Base-by-base conservation (phyloP, 2,888 invertebrate genomes). In the Drosophila quinaria region DNA sequence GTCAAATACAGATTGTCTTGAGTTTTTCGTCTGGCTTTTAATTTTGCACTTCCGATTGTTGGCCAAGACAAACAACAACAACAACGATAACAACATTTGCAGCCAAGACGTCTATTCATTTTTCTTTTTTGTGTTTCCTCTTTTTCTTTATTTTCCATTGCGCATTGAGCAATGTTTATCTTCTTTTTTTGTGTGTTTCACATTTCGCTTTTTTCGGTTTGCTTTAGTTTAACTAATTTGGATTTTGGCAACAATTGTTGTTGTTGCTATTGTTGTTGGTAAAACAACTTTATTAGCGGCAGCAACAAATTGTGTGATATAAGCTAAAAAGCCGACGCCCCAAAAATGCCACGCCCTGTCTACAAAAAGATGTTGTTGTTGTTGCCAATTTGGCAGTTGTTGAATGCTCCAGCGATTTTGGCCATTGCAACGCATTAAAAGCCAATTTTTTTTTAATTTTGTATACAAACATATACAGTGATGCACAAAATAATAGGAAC, bases 31-130 rank as follows among this genome's bases (percentile, higher is more conserved):
- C 82, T 80, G 80, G 65, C 74, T 78, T 86, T 86, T 85, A 88
- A 85, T 88, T 86, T 86, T 78, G 80, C 67, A 76, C 88, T 85
- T 85, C 89, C 84, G 84, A 83, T 86, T 88, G 80, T 80, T 86
- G 81, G 68, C 83, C 80, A 78, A 82, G 71, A 67, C 74, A 70
- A 64, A 13, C 65, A 61, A 44, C 33, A 66, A 65, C 63, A 70
- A 41, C 55, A 61, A 44, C 33, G 64, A 65, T 60, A 70, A 41
- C 55, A 75, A 52, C 11, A 47, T 35, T 13, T 58, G 41, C 64
- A 66, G 60, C 70, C 44, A 78, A 73, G 64, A 76, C 59, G 88
- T 66, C 88, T 78, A 88, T 86, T 88, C 78, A 77, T 71, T 64
- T 56, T 58, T 51, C 5, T 25, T 25, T 25, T 19, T n/a, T 37